Conservation (phyloP, 2,113 vertebrate species). For the Delphinapterus leucas region DNA sequence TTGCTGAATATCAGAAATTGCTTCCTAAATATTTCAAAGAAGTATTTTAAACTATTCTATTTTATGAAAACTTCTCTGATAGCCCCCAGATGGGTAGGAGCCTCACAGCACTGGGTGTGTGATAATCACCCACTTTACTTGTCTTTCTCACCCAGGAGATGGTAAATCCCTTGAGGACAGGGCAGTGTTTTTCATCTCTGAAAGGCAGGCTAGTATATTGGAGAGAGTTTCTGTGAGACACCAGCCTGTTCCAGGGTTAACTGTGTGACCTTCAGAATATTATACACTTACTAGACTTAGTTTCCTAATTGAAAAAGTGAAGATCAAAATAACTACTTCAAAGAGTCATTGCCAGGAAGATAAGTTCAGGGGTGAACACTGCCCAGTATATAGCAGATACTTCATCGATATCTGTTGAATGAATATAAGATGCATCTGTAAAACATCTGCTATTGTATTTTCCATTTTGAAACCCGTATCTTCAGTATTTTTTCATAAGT, state of each 20-base stretch:
- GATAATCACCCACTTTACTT: background rate
- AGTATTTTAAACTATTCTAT: background rate
- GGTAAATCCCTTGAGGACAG: background rate
- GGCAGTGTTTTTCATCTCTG: background rate
- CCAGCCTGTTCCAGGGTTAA: background rate
- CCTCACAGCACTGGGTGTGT: fast-evolving
- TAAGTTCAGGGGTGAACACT: background rate
- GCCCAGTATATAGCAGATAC: fast-evolving
- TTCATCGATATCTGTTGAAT: background rate
- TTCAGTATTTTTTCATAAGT: background rate
- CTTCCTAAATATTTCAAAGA: constrained; percentile 6
- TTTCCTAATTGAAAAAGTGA: background rate
- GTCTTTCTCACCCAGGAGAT: background rate
- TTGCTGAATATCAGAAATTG: background rate
- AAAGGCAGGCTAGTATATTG: background rate
- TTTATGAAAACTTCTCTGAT: background rate
- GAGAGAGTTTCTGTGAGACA: background rate
- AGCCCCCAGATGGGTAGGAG: no score
- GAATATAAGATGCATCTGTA: background rate
- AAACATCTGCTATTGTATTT: background rate
- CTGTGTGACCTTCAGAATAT: background rate
- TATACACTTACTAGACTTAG: background rate
- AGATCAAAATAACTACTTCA: background rate
- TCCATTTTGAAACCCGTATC: background rate
- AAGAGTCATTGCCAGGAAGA: background rate